Percentiles rank a stretch among this genome's conserved stretches.
These are phyloP conservation scores for Hemicrepidius hirtus DNA, from an alignment of 2,888 invertebrate species.

Conservation along the genomic window DNA sequence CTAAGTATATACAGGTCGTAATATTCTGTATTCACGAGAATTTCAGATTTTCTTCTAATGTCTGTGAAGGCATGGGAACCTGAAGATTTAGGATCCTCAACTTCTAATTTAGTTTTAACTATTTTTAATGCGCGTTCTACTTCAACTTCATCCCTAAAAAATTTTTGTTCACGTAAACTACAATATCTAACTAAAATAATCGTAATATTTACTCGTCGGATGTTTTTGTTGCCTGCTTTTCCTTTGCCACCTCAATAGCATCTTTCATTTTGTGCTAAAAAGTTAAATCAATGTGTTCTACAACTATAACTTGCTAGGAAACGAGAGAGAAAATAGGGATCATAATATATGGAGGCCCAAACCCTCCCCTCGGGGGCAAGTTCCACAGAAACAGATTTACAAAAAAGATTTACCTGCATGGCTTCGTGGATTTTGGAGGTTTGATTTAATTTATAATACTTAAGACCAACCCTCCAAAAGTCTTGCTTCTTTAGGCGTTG, in stretches of 20 bases:
- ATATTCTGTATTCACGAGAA: neutral
- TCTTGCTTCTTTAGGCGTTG: constrained; percentile 54
- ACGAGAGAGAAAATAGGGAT: too few species aligned
- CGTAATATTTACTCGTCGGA: neutral
- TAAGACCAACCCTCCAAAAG: constrained; percentile 51
- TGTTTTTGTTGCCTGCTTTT: neutral
- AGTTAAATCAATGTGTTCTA: too few species aligned
- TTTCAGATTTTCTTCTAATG: neutral
- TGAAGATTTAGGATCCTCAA: constrained; percentile 21
- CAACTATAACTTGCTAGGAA: too few species aligned
- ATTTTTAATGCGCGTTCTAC: neutral
- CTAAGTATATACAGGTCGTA: constrained; percentile 49
- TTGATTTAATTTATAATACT: constrained; percentile 43
- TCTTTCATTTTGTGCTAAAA: constrained; percentile 21
- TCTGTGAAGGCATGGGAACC: neutral
- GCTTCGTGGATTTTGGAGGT: constrained; percentile 42
- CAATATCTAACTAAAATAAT: neutral
- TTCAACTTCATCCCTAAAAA: constrained; percentile 1
- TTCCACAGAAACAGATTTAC: too few species aligned
- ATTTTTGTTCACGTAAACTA: neutral
- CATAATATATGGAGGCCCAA: too few species aligned
- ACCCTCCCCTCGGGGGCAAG: too few species aligned
- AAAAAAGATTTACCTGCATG: constrained; percentile 39
- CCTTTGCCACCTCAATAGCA: neutral
- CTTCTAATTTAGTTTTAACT: constrained; percentile 26